Evolutionary conservation across 2,888 invertebrate genomes (phyloP), one percentile per base, ranked within the genome.

Genomic region (Nymphalis polychloros): DNA sequence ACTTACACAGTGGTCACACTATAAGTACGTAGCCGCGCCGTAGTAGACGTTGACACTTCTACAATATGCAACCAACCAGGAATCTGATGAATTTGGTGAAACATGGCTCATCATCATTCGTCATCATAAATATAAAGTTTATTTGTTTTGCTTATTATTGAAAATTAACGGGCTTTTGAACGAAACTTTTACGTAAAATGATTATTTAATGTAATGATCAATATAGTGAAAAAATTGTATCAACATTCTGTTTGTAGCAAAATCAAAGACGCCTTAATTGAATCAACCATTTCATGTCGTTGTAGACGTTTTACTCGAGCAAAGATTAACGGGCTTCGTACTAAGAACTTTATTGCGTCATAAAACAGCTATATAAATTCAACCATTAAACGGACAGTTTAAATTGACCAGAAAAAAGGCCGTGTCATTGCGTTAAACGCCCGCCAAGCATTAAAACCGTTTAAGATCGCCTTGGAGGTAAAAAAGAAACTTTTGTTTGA

Each of bases 331-430:
- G 84, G 82, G 80, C 81, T 84, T 80, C 84, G 81, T 81, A 84
- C 85, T 85, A 86, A 82, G 81, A 86, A 85, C 82, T 91, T 91
- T 92, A 92, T 87, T 80, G 84, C 78, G 74, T 76, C 82, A 86
- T 91, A 90, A 91, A 90, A 85, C 78, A 73, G 82, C 80, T 78
- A 82, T 86, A 89, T 90, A 90, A 91, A 90, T 82, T 83, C 82
- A 53, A 76, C 81, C 84, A 84, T 86, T 85, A 89, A 90, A 86
- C 78, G 81, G 75, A 78, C 79, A 77, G 82, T 88, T 90, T 87
- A 90, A 89, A 90, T 90, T 90, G 89, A 90, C 88, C 86, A 88
- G 86, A 86, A 86, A 81, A 41, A 85, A 81, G 83, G 80, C 79
- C 23, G 59, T 79, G 82, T 74, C 76, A 73, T 69, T 72, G 73